Conservation (phyloP, 1,140 invertebrate genomes). For the Camponotus vicinus region DNA sequence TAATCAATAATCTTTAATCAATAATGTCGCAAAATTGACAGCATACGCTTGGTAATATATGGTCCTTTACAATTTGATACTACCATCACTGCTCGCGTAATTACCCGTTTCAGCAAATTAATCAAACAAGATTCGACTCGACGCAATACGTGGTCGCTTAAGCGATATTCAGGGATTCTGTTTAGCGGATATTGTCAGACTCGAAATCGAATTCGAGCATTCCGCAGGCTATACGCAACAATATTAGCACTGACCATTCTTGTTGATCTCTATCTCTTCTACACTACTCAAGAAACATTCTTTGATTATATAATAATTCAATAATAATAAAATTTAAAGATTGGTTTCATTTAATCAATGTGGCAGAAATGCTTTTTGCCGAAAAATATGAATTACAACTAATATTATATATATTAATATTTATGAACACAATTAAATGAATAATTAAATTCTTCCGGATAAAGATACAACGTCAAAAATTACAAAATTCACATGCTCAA, state of each 20-base stretch:
- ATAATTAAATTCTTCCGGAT: too few species aligned
- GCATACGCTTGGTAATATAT: not conserved
- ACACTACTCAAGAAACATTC: not conserved
- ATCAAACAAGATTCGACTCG: constrained; percentile 10
- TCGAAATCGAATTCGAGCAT: constrained; percentile 42
- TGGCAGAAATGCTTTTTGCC: too few species aligned
- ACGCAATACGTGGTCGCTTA: constrained; percentile 12
- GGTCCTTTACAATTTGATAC: not conserved
- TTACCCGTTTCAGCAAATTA: constrained; percentile 56
- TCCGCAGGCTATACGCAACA: not conserved
- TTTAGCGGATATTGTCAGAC: constrained; percentile 13
- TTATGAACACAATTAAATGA: too few species aligned
- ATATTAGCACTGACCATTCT: constrained; percentile 7
- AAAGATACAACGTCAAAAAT: too few species aligned
- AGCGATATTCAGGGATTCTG: constrained; percentile 14
- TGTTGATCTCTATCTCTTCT: not conserved
- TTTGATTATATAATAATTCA: not conserved
- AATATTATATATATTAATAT: too few species aligned
- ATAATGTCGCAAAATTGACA: not conserved
- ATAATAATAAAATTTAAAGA: too few species aligned
- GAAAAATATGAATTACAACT: too few species aligned
- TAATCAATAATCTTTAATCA: constrained; percentile 13
- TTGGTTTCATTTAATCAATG: too few species aligned
- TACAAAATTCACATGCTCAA: too few species aligned
- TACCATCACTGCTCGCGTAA: constrained; percentile 36